phyloP scores from a whole-genome alignment of 2,888 invertebrate genomes.

The Rhopalosiphum nymphaeae region DNA sequence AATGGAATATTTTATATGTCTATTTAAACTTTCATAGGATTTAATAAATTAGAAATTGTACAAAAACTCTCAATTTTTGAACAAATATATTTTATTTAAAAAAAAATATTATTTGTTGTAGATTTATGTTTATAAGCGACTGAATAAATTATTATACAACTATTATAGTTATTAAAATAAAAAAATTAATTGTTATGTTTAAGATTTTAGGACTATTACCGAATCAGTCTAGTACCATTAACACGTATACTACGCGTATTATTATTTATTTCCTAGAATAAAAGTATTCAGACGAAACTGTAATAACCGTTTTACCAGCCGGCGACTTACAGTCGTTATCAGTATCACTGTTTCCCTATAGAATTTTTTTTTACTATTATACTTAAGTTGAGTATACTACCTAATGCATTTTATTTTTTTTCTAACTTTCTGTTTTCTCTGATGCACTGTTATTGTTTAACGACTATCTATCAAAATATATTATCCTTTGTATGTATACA shows the following conservation, averaged over 20 bases:
- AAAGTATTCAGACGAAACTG: not conserved
- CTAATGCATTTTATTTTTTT: not conserved
- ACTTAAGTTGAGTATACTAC: not conserved
- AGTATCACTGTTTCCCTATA: not conserved
- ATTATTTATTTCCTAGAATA: not conserved
- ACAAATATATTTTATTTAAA: not conserved
- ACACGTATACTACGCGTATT: not conserved
- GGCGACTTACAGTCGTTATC: not conserved
- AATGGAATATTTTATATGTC: not conserved
- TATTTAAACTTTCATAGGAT: constrained; percentile 5
- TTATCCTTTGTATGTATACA: not conserved
- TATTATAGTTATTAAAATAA: not conserved
- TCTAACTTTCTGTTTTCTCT: not conserved
- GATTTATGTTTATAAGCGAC: not conserved
- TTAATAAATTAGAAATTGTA: not conserved
- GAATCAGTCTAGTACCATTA: not conserved
- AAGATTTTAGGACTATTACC: not conserved
- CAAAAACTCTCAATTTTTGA: not conserved
- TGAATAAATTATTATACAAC: not conserved
- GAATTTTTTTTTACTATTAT: not conserved
- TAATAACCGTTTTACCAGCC: not conserved
- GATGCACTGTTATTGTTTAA: not conserved
- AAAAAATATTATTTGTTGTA: not conserved
- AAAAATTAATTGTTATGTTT: not conserved
- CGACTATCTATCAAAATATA: not conserved